Conservation (phyloP, 2,797 vertebrate genomes). For the Chelmon rostratus region DNA sequence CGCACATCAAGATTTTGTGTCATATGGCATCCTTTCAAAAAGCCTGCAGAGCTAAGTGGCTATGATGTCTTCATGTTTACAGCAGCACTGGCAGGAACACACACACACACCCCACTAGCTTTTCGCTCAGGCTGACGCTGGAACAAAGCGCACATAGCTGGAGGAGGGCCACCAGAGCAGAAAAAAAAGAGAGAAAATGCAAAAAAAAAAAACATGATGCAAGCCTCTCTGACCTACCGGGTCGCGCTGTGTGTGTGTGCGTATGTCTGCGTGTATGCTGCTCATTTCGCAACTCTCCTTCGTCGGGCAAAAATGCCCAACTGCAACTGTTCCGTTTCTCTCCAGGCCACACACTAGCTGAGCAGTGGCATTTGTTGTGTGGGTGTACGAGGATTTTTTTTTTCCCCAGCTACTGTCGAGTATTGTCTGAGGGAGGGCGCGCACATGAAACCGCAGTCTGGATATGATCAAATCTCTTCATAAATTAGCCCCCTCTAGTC, state of each 20-base stretch:
- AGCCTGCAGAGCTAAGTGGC: constrained; percentile 31
- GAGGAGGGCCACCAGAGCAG: constrained; percentile 62
- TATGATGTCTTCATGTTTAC: constrained; percentile 64
- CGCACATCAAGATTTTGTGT: constrained; percentile 32
- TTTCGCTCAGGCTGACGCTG: constrained; percentile 36
- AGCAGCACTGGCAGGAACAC: constrained; percentile 59
- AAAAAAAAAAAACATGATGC: constrained; percentile 56
- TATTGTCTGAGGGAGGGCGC: constrained; percentile 45
- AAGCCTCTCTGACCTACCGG: constrained; percentile 66
- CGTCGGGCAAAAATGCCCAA: constrained; percentile 42
- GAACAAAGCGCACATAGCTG: constrained; percentile 70
- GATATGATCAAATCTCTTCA: constrained; percentile 57
- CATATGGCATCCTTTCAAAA: constrained; percentile 43
- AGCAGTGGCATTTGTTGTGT: constrained; percentile 65
- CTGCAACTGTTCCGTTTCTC: constrained; percentile 53
- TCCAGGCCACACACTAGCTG: constrained; percentile 50
- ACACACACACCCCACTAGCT: constrained; percentile 52
- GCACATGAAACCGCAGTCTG: constrained; percentile 43
- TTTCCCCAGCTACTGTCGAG: constrained; percentile 24
- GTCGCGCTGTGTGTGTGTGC: constrained; percentile 35
- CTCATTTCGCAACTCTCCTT: constrained; percentile 53
- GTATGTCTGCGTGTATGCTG: constrained; percentile 23
- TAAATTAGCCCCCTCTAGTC: constrained; percentile 27
- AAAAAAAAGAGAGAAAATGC: constrained; percentile 44
- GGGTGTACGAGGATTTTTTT: constrained; percentile 49